Evolutionary conservation across 2,113 vertebrate genomes (phyloP), one percentile per base, ranked within the genome.

Genomic region (Chionis minor): DNA sequence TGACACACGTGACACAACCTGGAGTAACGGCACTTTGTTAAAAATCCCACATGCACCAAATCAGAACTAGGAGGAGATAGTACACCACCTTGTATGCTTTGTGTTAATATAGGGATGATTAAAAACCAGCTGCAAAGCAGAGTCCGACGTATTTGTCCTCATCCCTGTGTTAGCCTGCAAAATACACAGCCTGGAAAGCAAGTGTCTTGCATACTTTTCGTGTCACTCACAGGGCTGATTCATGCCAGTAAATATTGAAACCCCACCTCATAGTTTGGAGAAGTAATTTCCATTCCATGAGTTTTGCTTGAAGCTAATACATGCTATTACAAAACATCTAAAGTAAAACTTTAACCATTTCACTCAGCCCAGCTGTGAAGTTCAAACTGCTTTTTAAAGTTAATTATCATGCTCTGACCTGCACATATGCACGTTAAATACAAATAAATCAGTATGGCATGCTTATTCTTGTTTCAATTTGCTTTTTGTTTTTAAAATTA

Each of bases 401-500:
- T 94, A 97, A 94, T 96, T 94, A 94, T 82, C 83, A 20, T 63
- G 91, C 85, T 96, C 78, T 80, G 88, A 91, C 90, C 95, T 91
- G 92, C 75, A 84, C 73, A 90, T 69, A 93, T 51, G 56, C 89
- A 92, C 59, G 40, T 65, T 86, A 95, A 96, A 94, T 73, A 93
- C 74, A 95, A 96, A 92, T 94, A 97, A 96, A 96, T 95, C 92
- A 93, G 96, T 91, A 96, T 55, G 59, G 93, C 92, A 95, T 84
- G 93, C 86, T 97, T 91, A 81, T 81, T 96, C 95, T 94, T 94
- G 93, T 86, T 88, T 94, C 80, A 91, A 88, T 96, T 84, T 91
- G 28, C 45, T 91, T 97, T 92, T 88, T 96, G 94, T 91, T 97
- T 96, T 96, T 73, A 40, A 98, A 98, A 97, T 98, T 97, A 95